Evolutionary conservation across 1,140 invertebrate species (phyloP).

Genomic region (Phocides pigmalion): DNA sequence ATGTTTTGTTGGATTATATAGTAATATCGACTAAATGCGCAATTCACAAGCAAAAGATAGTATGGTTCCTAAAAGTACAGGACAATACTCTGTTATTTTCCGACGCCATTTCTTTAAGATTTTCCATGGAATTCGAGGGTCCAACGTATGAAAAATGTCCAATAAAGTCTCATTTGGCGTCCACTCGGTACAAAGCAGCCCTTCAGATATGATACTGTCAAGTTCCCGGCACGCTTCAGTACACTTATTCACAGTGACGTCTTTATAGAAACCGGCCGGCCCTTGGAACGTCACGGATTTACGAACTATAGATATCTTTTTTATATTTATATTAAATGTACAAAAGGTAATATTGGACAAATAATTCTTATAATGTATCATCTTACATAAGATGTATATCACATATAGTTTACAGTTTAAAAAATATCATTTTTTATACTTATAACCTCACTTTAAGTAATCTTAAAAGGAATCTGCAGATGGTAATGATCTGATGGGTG

Average conservation of each 20-base stretch:
- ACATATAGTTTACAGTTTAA: too few species aligned
- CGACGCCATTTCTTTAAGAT: slow-evolving; percentile 22
- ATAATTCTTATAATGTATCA: too few species aligned
- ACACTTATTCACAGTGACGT: slow-evolving; percentile 68
- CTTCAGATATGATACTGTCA: slow-evolving; percentile 74
- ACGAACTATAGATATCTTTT: neutral
- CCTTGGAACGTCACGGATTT: slow-evolving; percentile 39
- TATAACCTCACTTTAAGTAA: too few species aligned
- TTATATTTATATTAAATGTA: neutral
- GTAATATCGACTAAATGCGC: too few species aligned
- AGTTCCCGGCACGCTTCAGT: slow-evolving; percentile 59
- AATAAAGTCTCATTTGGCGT: slow-evolving; percentile 78
- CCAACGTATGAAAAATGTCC: slow-evolving; percentile 66
- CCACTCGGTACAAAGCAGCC: slow-evolving; percentile 53
- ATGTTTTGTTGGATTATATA: too few species aligned
- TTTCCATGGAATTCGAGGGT: slow-evolving; percentile 18
- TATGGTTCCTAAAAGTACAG: too few species aligned
- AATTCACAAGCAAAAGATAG: too few species aligned
- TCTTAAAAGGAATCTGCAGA: too few species aligned
- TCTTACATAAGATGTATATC: too few species aligned
- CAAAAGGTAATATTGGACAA: too few species aligned
- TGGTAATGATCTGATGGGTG: too few species aligned
- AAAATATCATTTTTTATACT: too few species aligned
- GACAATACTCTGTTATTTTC: slow-evolving; percentile 17
- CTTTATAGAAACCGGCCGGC: slow-evolving; percentile 43